A percentile compares a stretch with the other conserved stretches of the same genome.
These are phyloP conservation scores for Selenia dentaria DNA, from an alignment of 2,888 invertebrate genomes.

Conservation along the genomic window DNA sequence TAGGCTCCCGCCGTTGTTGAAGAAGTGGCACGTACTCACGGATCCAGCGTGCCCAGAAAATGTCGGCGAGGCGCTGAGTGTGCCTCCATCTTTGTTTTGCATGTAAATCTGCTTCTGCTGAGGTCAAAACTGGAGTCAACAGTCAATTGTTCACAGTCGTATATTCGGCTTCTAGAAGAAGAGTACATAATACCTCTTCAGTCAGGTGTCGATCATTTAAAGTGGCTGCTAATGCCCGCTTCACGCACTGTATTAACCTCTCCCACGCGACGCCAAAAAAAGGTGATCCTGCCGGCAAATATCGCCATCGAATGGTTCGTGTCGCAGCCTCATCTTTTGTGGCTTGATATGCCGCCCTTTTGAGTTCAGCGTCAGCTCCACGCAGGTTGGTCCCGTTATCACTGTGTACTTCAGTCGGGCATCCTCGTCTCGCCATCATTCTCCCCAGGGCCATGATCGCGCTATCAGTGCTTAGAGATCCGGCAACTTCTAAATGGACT, in stretches of 20 bases:
- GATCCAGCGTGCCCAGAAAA: conserved; percentile 26
- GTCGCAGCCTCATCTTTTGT: conserved; percentile 1
- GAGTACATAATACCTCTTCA: conserved; percentile 13
- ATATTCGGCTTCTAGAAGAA: conserved; percentile 22
- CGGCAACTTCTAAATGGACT: not conserved
- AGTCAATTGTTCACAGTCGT: conserved; percentile 21
- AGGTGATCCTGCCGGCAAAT: conserved; percentile 21
- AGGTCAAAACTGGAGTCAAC: conserved; percentile 12
- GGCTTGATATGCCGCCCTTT: not conserved
- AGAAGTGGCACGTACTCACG: conserved; percentile 20
- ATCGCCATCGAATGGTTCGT: conserved; percentile 5
- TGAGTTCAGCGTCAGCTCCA: conserved; percentile 5
- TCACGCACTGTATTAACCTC: conserved; percentile 15
- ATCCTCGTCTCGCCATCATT: conserved; percentile 16
- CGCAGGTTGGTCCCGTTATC: conserved; percentile 24
- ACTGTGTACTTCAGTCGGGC: conserved; percentile 10
- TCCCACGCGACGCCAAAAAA: conserved; percentile 27
- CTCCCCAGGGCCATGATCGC: conserved; percentile 15
- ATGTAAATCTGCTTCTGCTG: conserved; percentile 1
- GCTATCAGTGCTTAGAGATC: not conserved
- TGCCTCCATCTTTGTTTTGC: conserved; percentile 1
- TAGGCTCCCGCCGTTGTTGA: conserved; percentile 5
- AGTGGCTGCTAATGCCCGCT: conserved; percentile 12
- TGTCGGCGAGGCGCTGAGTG: conserved; percentile 9
- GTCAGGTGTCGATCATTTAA: conserved; percentile 8